phyloP scores from a whole-genome alignment of 2,113 vertebrate species.

The Dolichallabes microphthalmus region DNA sequence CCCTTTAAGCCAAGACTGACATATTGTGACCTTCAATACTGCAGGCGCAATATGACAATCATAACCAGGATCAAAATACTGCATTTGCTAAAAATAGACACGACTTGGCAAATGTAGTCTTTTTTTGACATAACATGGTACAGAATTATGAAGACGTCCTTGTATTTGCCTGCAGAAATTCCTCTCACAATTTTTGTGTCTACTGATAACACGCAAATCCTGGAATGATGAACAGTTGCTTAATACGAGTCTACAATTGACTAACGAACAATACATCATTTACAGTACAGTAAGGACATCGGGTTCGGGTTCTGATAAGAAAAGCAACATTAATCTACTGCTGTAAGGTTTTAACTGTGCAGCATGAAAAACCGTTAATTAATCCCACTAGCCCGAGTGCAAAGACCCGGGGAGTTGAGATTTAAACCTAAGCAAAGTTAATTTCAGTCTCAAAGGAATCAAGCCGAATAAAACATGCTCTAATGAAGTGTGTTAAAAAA shows the following conservation, averaged over 20 bases:
- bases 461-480: not conserved
- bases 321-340: slow-evolving; percentile 1
- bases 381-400: slow-evolving; percentile 13
- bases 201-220: slow-evolving; percentile 6
- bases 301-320: not conserved
- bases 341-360: not conserved
- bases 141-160: not conserved
- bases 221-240: slow-evolving; percentile 13
- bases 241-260: slow-evolving; percentile 9
- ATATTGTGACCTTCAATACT: not conserved
- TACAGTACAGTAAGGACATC: slow-evolving; percentile 14
- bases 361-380: slow-evolving; percentile 20
- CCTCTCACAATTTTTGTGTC: not conserved
- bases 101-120: not conserved
- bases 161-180: not conserved
- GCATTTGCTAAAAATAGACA: not conserved
- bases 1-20: not conserved
- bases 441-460: not conserved
- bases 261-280: not conserved
- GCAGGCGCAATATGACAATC: not conserved
- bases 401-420: slow-evolving; percentile 8
- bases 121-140: too few relatives aligned
- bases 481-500: not conserved
- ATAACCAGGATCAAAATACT: not conserved
- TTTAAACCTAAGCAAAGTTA: not conserved